Evolutionary conservation across 1,140 invertebrate species (phyloP).

Genomic region (Scylla paramamosain): DNA sequence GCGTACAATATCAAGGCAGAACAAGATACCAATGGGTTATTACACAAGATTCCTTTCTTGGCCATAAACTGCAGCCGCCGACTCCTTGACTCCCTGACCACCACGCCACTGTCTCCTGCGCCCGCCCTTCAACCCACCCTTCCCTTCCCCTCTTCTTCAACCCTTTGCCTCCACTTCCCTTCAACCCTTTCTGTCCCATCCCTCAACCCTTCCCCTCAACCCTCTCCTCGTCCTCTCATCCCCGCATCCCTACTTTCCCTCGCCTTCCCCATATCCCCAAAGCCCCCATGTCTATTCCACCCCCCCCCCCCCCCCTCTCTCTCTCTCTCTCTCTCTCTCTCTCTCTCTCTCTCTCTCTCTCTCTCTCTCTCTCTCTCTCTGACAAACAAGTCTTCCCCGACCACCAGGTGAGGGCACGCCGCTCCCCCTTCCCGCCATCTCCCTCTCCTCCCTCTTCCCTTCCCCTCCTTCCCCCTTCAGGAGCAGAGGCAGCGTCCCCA

Average conservation of each 20-base stretch:
- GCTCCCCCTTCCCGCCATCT: background rate
- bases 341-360: constrained; percentile 19
- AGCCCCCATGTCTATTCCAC: no score
- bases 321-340: constrained; percentile 30
- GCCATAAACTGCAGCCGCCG: background rate
- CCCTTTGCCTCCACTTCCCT: background rate
- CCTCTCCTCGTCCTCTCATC: background rate
- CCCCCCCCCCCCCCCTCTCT: background rate
- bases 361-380: constrained; percentile 18
- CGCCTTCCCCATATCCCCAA: no score
- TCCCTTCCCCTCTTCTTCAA: background rate
- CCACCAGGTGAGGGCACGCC: background rate
- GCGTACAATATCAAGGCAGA: background rate
- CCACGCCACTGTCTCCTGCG: background rate
- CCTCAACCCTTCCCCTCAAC: background rate
- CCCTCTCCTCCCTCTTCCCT: background rate
- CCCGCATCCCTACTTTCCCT: no score
- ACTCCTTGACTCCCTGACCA: background rate
- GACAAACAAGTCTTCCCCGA: background rate
- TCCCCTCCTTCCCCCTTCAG: background rate
- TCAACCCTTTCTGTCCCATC: background rate
- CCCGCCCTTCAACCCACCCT: background rate
- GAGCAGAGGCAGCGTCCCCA: background rate
- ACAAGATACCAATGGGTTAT: background rate
- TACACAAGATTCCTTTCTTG: background rate